Percentiles rank a stretch among this genome's conserved stretches.
Conservation (phyloP, 2,113 vertebrate genomes). For the Pseudois nayaur region DNA sequence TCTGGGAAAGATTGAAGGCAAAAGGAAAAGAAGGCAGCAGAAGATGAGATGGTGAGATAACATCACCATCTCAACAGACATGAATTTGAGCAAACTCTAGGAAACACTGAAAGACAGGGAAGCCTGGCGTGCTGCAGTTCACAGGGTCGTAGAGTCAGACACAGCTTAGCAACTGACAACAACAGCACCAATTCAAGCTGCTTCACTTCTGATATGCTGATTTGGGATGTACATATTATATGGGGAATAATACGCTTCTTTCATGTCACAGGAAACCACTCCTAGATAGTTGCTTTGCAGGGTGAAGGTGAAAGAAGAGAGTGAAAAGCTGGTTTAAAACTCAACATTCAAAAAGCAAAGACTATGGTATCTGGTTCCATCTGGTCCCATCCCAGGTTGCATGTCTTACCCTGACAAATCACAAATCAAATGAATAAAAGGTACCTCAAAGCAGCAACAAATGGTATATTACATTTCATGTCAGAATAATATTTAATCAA, state of each 20-base stretch:
- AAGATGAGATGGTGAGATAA: background rate
- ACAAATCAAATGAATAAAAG: background rate
- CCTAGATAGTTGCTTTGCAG: background rate
- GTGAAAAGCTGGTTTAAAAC: too few relatives aligned
- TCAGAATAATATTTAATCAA: conserved; percentile 9
- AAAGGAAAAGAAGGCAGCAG: background rate
- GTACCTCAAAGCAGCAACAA: background rate
- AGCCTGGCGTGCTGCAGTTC: background rate
- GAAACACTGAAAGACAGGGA: background rate
- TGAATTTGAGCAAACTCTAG: background rate
- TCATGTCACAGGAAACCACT: background rate
- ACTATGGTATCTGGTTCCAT: too few relatives aligned
- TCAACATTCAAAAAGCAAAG: too few relatives aligned
- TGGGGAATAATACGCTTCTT: background rate
- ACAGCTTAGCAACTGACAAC: background rate
- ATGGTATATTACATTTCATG: background rate
- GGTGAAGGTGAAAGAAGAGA: background rate
- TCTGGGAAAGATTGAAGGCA: background rate
- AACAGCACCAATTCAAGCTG: background rate
- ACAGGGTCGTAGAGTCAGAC: background rate
- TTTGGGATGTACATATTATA: background rate
- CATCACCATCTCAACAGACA: background rate
- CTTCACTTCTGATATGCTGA: background rate
- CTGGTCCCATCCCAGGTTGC: background rate
- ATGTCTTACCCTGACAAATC: background rate